phyloP scores from a whole-genome alignment of 1,140 invertebrate species.

The Brevipalpus yothersi region DNA sequence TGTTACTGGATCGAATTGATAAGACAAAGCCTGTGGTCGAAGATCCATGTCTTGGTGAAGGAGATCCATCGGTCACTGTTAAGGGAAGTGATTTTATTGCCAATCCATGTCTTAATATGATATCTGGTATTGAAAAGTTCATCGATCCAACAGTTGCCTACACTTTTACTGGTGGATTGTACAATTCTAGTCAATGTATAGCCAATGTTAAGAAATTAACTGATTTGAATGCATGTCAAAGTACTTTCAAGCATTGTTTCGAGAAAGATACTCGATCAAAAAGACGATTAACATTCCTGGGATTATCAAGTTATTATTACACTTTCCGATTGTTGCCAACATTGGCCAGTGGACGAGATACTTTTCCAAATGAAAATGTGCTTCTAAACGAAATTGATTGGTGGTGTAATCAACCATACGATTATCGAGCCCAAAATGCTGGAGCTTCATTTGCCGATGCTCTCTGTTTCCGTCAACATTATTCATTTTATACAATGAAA shows the following conservation, averaged over 20 bases:
- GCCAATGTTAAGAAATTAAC: no score
- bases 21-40: neutral
- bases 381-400: neutral
- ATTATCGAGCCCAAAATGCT: neutral
- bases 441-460: neutral
- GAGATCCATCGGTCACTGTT: neutral
- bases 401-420: neutral
- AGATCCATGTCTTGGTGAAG: neutral
- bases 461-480: conserved; percentile 5
- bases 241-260: no score
- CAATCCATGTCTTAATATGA: neutral
- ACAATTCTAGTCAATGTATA: no score
- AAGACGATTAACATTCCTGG: no score
- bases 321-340: neutral
- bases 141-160: no score
- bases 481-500: conserved; percentile 1
- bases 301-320: conserved; percentile 2
- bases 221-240: no score
- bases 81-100: neutral
- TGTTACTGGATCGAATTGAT: neutral
- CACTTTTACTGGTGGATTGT: no score
- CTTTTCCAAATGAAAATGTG: neutral
- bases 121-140: neutral
- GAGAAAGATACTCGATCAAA: no score
- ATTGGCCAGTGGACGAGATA: neutral